A percentile compares a stretch with the other conserved stretches of the same genome.
Evolutionary conservation across 2,888 invertebrate species (phyloP).

Genomic region (Himalopsyche kuldschensis): DNA sequence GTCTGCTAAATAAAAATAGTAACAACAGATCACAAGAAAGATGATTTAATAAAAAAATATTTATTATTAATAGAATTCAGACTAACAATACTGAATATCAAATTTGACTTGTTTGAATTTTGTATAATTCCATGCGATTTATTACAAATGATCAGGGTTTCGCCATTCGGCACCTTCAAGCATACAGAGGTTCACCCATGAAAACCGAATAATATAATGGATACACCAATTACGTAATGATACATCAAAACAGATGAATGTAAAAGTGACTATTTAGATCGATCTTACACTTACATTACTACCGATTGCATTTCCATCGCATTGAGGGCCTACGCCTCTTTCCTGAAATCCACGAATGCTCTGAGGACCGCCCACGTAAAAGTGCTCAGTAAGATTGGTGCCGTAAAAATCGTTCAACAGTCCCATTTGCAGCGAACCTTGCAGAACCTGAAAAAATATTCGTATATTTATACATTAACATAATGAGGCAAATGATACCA

Average conservation of each 20-base stretch:
- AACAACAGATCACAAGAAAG: too few relatives aligned
- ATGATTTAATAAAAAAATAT: too few relatives aligned
- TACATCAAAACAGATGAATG: too few relatives aligned
- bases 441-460: constrained; percentile 63
- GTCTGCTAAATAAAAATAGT: too few relatives aligned
- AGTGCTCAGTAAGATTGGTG: constrained; percentile 70
- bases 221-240: neutral
- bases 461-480: neutral
- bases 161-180: too few relatives aligned
- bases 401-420: constrained; percentile 67
- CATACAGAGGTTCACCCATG: too few relatives aligned
- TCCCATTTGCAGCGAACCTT: constrained; percentile 70
- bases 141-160: too few relatives aligned
- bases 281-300: constrained; percentile 57
- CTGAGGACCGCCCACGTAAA: constrained; percentile 88
- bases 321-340: constrained; percentile 84
- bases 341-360: constrained; percentile 85
- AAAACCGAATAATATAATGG: neutral
- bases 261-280: neutral
- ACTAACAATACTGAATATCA: too few relatives aligned
- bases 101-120: too few relatives aligned
- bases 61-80: too few relatives aligned
- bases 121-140: too few relatives aligned
- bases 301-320: constrained; percentile 75
- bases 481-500: neutral